phyloP scores from a whole-genome alignment of 2,888 invertebrate genomes.

The Geophilus truncorum region DNA sequence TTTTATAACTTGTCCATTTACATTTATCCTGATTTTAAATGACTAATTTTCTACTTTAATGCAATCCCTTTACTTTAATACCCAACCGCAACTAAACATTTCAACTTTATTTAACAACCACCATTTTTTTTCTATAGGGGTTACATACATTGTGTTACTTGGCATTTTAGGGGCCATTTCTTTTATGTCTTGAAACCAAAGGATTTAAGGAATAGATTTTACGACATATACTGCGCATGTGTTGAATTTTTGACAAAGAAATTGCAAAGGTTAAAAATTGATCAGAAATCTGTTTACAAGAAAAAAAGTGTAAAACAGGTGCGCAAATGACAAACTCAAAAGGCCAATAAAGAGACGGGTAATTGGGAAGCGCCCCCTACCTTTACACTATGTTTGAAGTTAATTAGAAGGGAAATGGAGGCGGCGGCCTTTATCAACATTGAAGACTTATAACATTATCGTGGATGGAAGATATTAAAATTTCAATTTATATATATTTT shows the following conservation, averaged over 20 bases:
- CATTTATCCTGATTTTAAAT: background rate
- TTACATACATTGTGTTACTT: background rate
- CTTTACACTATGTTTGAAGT: background rate
- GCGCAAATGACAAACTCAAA: background rate
- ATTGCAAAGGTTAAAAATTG: background rate
- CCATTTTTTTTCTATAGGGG: background rate
- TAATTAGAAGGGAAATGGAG: background rate
- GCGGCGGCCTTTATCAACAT: background rate
- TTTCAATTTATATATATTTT: background rate
- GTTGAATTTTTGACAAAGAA: background rate
- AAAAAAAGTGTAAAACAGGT: background rate
- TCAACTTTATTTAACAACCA: background rate
- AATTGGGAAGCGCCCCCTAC: background rate
- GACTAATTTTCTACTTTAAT: background rate
- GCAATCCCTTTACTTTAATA: background rate
- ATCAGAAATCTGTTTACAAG: background rate
- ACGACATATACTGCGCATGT: background rate
- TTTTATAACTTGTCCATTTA: background rate
- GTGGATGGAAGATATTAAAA: too few species aligned
- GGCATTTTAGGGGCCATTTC: background rate
- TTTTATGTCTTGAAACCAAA: background rate
- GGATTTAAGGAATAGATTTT: background rate
- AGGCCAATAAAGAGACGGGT: slow-evolving; percentile 1
- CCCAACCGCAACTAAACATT: background rate
- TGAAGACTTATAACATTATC: too few species aligned